Evolutionary conservation across 2,888 invertebrate species (phyloP), one percentile per base, ranked within the genome.

Genomic region (Athalia rosae): DNA sequence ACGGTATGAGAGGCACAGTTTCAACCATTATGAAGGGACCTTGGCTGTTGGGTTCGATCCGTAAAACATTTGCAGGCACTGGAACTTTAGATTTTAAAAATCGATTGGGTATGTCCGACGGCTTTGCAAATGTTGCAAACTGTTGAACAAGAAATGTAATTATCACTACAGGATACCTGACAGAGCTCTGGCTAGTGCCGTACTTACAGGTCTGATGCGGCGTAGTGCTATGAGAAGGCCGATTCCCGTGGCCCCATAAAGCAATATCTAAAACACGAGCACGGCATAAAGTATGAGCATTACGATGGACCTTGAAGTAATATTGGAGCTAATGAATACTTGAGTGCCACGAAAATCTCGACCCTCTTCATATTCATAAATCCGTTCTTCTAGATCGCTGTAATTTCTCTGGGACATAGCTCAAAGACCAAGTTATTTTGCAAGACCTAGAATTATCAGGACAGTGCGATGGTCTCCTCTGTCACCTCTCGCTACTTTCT

Each of bases 61-160:
- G 91, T 3, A 86, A 89, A 66, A 92, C 92, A 11, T 86, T 87
- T 5, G 93, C 93, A 82, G 88, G 89, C 67, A 93, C 87, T 1
- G 91, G 89, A 82, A 92, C 91, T 88, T 91, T 91, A 15, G 90
- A 90, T 80, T 87, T 89, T 81, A 93, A 88, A 82, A 94, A 93
- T 82, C 91, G 91, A 58, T 90, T 90, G 78, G 94, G 93, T 83
- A 93, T 90, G 86, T 92, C 91, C 45, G 89, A 89, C 13, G 93
- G 92, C 84, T 91, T 92, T 53, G 91, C 92, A 86, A 93, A 93
- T 89, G 92, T 93, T 87, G 93, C 92, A 86, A 94, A 91, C 93
- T 93, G 86, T 81, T 82, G 85, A 84, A 82, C 67, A 53, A 53
- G 83, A 82, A 64, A 76, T 77, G 83, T 71, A 82, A 81, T 85